Conservation (phyloP, 2,888 invertebrate genomes). For the Magallana nippona region DNA sequence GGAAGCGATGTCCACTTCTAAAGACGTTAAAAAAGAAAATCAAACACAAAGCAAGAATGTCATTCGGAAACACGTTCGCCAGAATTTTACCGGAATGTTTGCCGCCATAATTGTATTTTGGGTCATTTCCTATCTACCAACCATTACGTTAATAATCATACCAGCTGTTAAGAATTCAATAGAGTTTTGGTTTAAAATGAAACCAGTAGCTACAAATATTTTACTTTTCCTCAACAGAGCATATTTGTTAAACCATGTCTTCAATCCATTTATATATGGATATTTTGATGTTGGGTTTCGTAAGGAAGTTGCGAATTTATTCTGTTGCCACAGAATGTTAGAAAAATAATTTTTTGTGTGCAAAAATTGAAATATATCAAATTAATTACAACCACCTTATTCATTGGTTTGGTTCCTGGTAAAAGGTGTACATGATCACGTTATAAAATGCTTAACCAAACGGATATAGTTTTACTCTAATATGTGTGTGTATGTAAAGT, state of each 20-base stretch:
- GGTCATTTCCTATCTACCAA: constrained; percentile 23
- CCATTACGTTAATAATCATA: neutral
- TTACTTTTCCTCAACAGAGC: neutral
- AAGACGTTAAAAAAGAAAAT: neutral
- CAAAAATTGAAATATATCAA: neutral
- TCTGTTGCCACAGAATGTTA: neutral
- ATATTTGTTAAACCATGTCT: neutral
- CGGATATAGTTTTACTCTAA: too few relatives aligned
- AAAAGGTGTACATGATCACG: too few relatives aligned
- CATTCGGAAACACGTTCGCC: neutral
- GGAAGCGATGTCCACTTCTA: neutral
- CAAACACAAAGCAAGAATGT: neutral
- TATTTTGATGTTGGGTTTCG: constrained; percentile 35
- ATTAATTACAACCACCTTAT: neutral
- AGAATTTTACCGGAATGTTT: constrained; percentile 34
- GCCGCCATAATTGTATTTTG: neutral
- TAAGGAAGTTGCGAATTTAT: neutral
- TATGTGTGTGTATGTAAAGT: too few relatives aligned
- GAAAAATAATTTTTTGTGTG: neutral
- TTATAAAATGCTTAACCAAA: too few relatives aligned
- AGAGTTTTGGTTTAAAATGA: constrained; percentile 7
- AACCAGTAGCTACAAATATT: neutral
- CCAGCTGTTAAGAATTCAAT: neutral
- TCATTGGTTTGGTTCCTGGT: too few relatives aligned
- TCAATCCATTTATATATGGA: constrained; percentile 32